A percentile compares a stretch with the other conserved stretches of the same genome.
These are phyloP conservation scores for Daboia siamensis DNA, from an alignment of 2,113 vertebrate species.

Conservation along the genomic window DNA sequence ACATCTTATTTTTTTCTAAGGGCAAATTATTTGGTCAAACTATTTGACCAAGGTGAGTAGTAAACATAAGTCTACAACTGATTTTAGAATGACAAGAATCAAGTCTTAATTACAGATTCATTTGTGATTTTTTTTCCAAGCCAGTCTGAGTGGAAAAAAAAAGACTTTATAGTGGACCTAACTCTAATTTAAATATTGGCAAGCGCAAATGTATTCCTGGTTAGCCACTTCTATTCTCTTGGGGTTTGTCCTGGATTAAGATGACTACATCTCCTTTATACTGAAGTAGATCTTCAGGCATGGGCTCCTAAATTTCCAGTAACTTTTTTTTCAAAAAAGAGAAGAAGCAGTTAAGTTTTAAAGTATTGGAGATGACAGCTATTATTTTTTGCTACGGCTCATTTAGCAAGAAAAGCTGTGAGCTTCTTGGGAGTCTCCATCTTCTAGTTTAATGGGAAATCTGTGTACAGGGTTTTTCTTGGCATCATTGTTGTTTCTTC, in stretches of 20 bases:
- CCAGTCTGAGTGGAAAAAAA: not conserved
- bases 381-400: conserved; percentile 12
- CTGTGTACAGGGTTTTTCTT: not conserved
- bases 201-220: not conserved
- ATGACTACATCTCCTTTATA: conserved; percentile 15
- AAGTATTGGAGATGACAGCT: conserved; percentile 2
- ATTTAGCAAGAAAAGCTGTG: not conserved
- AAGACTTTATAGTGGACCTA: not conserved
- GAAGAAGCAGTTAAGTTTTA: conserved; percentile 3
- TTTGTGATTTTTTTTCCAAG: not conserved
- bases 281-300: not conserved
- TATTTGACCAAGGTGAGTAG: not conserved
- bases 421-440: not conserved
- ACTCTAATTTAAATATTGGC: not conserved
- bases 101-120: not conserved
- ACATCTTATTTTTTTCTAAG: not conserved
- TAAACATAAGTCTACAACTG: not conserved
- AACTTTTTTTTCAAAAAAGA: not conserved
- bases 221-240: not conserved
- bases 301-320: not conserved
- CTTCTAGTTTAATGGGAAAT: not conserved
- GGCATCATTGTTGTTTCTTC: not conserved
- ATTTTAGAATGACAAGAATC: not conserved
- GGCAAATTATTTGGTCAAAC: not conserved
- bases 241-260: not conserved